Base-by-base conservation (phyloP, 2,888 invertebrate species). In the Steinernema carpocapsae region DNA sequence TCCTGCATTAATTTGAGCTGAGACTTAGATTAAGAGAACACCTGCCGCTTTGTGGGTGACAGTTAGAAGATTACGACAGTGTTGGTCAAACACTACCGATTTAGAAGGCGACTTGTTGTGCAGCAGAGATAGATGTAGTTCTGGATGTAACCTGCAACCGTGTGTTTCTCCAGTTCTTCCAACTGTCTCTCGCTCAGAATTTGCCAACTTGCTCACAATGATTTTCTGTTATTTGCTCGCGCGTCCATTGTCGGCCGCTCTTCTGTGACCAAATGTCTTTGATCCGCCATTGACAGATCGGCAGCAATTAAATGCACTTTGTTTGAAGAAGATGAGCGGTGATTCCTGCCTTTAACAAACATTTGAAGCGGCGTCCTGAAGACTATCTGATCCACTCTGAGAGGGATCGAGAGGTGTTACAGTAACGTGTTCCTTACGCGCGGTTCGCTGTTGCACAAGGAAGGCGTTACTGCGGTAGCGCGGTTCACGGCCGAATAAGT, bases 271-370 rank as follows among this genome's bases (percentile, higher is more conserved):
- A 37, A 37, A 37, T 37, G 3, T 37, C 37, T 37, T 37, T 29
- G 64, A 64, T 64, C 64, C 37, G 29, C 24, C 26, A 64, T 17
- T 64, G 64, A 64, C 64, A 64, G 64, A 64, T 64, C 64, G 64
- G 64, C n/a, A 64, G 64, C 64, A 32, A 64, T 64, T 64, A 64
- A 14, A 26, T 26, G 29, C 26, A 29, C 64, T 64, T 64, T 64
- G 64, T 64, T 64, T 64, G 64, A 64, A 22, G 26, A 64, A 64
- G 64, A 64, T 64, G 64, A 29, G 64, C 64, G 64, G 17, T 7
- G 29, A 37, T 64, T 32, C 17, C 32, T 26, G 64, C 64, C 64
- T 64, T 64, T 32, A 32, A 26, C 64, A 64, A 64, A 64, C 64
- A 64, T 4, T n/a, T 17, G 24, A 10, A 12, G 17, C 43, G n/a